Base-by-base conservation (phyloP, 1,140 invertebrate genomes). In the Lerema accius region DNA sequence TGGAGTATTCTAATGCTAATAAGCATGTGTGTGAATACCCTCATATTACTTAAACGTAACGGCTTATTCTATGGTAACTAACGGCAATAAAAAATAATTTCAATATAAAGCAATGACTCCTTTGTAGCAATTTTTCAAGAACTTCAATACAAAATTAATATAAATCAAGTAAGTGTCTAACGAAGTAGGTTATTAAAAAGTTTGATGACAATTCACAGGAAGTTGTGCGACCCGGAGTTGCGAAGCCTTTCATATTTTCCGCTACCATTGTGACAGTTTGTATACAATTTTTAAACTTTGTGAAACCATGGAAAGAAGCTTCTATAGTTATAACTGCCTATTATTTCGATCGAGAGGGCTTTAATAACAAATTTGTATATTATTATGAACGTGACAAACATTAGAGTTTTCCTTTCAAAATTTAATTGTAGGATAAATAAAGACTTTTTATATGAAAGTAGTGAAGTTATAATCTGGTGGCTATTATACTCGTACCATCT, bases 121-220 rank as follows among this genome's bases (percentile, higher is more conserved):
- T n/a, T n/a, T n/a, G n/a, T n/a, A n/a, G n/a, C n/a, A n/a, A n/a
- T n/a, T n/a, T n/a, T n/a, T n/a, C n/a, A 23, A 23, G 19, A 56
- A 32, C 11, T 11, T 45, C 40, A 45, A 56, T 32, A 56, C 40
- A 56, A 45, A 56, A 45, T 56, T 28, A 45, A 56, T 45, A 16
- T 11, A 45, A 32, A 53, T 56, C 15, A 56, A 56, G 28, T 56
- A 56, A n/a, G n/a, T n/a, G n/a, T n/a, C n/a, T 45, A 56, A 45
- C 40, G 53, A 45, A 56, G 40, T 26, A 28, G 39, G 37, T 26
- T 56, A 56, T 56, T 45, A 56, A 56, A 56, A 56, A 56, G 53
- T 56, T 56, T 32, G 40, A 56, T 56, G 53, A 56, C 40, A 56
- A 5, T 56, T 56, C 53, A 14, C 53, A 56, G 40, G 14, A 45